Percentiles rank a stretch among this genome's conserved stretches.
Conservation (phyloP, 2,888 invertebrate genomes). For the Microplitis deprimator region DNA sequence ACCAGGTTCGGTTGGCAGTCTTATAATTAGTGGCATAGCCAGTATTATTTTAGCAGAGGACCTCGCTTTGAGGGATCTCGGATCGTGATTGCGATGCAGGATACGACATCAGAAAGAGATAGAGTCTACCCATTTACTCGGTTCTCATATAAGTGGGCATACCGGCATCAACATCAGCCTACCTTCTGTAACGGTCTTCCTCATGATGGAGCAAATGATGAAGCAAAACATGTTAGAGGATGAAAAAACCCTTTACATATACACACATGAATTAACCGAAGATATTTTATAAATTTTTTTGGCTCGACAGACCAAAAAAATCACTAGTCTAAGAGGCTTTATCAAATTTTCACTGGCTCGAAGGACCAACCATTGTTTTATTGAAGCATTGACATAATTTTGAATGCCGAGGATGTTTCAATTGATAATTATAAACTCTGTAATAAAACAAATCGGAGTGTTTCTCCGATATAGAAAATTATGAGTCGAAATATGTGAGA, state of each 20-base stretch:
- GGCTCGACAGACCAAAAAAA: too few relatives aligned
- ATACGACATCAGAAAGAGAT: constrained; percentile 40
- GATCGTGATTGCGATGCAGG: neutral
- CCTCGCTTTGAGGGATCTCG: neutral
- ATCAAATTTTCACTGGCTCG: too few relatives aligned
- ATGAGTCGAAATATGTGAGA: too few relatives aligned
- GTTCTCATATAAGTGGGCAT: constrained; percentile 54
- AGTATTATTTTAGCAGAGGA: neutral
- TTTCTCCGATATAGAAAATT: too few relatives aligned
- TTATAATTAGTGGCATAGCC: constrained; percentile 1
- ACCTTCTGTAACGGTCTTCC: constrained; percentile 52
- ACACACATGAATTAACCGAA: neutral
- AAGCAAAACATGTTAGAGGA: constrained; percentile 21
- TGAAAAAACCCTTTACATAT: neutral
- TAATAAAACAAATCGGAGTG: too few relatives aligned
- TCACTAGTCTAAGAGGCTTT: too few relatives aligned
- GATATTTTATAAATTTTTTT: too few relatives aligned
- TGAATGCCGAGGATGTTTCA: too few relatives aligned
- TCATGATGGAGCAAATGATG: constrained; percentile 22
- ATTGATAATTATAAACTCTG: too few relatives aligned
- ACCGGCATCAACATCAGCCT: constrained; percentile 23
- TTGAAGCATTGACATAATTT: too few relatives aligned
- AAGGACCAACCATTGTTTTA: too few relatives aligned
- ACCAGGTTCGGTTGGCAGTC: neutral
- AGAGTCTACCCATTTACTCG: constrained; percentile 57